A percentile compares a stretch with the other conserved stretches of the same genome.
Evolutionary conservation across 1,140 invertebrate genomes (phyloP).

Genomic region (Maniola jurtina): DNA sequence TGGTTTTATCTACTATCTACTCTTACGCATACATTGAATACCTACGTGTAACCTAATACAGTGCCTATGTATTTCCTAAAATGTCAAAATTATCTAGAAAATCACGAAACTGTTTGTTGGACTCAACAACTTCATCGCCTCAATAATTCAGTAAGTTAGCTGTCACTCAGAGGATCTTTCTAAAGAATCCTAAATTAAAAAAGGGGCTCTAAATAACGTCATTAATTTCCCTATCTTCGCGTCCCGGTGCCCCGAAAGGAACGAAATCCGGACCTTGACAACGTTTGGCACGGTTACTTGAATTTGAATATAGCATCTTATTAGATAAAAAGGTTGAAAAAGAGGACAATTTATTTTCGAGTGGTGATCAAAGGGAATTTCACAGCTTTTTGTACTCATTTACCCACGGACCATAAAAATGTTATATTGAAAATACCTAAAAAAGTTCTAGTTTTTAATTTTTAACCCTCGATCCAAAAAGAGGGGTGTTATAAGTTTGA

Average conservation of each 20-base stretch:
- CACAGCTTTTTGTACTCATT: neutral
- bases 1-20: too few relatives aligned
- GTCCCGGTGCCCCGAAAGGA: neutral
- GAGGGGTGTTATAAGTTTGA: too few relatives aligned
- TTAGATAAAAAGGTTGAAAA: neutral
- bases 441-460: too few relatives aligned
- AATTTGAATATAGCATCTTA: slow-evolving; percentile 12
- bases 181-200: neutral
- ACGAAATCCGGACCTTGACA: slow-evolving; percentile 1
- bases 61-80: too few relatives aligned
- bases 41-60: too few relatives aligned
- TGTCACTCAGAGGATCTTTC: too few relatives aligned
- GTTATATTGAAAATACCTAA: neutral
- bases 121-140: too few relatives aligned
- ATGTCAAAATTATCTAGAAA: too few relatives aligned
- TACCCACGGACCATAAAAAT: neutral
- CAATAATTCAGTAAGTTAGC: too few relatives aligned
- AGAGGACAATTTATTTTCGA: slow-evolving; percentile 2
- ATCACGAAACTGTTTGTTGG: too few relatives aligned
- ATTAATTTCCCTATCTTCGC: slow-evolving; percentile 1
- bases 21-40: too few relatives aligned
- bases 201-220: neutral
- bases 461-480: too few relatives aligned
- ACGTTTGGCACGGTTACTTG: slow-evolving; percentile 8
- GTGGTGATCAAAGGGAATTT: slow-evolving; percentile 1